Evolutionary conservation across 1,140 invertebrate species (phyloP), one percentile per base, ranked within the genome.

Genomic region (Trichomalopsis sarcophagae): DNA sequence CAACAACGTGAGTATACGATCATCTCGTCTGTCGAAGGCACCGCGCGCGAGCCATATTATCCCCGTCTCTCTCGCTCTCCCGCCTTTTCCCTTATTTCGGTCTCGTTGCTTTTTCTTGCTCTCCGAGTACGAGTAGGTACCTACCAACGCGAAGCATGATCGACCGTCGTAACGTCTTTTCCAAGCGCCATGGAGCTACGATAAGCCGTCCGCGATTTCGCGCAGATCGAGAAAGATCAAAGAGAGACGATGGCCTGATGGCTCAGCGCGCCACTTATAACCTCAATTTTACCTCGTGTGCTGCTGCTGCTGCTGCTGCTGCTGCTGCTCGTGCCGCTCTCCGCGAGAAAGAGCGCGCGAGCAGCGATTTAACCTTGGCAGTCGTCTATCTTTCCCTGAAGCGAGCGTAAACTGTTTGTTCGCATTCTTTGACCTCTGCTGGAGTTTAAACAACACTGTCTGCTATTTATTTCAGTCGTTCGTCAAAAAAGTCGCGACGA

Each of bases 401-500:
- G 27, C 21, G 2, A 33, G 6, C 27, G 23, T 71, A 44, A 40
- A 10, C 2, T 14, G 11, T 62, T 50, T 21, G 17, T 44, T 68
- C 7, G 6, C 66, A 36, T 11, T 69, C 55, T 30, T 77, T 27
- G 44, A 44, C 23, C 14, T n/a, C 33, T 73, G 30, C 30, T 30
- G 27, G 40, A 44, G 3, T 36, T 36, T 17, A 55, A 55, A 62
- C 5, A 5, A 80, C 30, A 3, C 30, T 47, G 33, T 44, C 9
- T 68, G 6, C 33, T 36, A 55, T 68, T 36, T 11, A 14, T 88
- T 90, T 21, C 88, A 94, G 93, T 93, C 93, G n/a, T 93, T 94
- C 84, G 92, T 94, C 17, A 93, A 91, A 88, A 93, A 93, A 88
- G 89, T 94, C 40, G 91, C 93, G 11, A 91, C 90, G 62, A 93